A percentile compares a stretch with the other conserved stretches of the same genome.
phyloP scores from a whole-genome alignment of 2,797 vertebrate genomes.

The Pseudotriccus pelzelni region DNA sequence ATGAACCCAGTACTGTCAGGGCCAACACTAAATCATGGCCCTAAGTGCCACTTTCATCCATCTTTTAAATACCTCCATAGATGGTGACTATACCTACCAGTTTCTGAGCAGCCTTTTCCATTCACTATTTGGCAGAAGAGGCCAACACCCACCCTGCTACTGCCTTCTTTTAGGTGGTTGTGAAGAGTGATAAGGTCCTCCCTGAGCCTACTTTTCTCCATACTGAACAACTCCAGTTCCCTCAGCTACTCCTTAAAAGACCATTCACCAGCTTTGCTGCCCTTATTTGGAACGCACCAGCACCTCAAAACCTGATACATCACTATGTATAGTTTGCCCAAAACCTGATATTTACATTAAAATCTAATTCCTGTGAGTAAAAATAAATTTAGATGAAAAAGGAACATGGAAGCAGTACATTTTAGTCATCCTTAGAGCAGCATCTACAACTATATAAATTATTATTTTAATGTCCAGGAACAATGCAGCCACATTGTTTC shows the following conservation, averaged over 20 bases:
- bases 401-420: neutral
- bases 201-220: neutral
- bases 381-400: neutral
- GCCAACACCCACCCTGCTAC: rapidly evolving
- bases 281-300: neutral
- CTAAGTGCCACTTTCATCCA: too few relatives aligned
- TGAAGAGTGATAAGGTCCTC: neutral
- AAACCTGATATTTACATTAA: neutral
- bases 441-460: neutral
- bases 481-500: neutral
- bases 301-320: neutral
- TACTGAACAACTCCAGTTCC: neutral
- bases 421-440: neutral
- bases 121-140: neutral
- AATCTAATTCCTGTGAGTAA: neutral
- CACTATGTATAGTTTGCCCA: neutral
- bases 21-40: neutral
- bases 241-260: neutral
- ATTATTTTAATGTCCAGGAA: neutral
- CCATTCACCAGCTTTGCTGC: neutral
- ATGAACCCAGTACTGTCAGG: neutral
- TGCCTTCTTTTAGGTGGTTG: neutral
- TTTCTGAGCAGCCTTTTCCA: neutral
- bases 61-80: neutral
- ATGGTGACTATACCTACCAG: neutral